Base-by-base conservation (phyloP, 2,113 vertebrate species). In the Scortum barcoo region DNA sequence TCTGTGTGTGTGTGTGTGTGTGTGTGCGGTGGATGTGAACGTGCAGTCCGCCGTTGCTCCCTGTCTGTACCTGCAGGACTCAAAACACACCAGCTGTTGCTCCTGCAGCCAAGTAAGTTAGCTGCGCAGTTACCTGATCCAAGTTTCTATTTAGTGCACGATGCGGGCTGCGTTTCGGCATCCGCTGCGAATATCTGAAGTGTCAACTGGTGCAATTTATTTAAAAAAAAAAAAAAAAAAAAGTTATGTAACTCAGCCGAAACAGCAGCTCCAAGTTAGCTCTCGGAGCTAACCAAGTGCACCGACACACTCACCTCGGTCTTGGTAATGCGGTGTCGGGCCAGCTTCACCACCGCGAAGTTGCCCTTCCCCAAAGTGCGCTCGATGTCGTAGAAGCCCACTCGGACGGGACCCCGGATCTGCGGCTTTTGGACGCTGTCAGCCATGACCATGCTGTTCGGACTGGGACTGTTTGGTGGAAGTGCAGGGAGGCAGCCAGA, bases 361-460 rank as follows among this genome's bases (percentile, higher is more conserved):
- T 97, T 98, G 84, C 98, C 97, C 93, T 99, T 98, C 89, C 98
- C 97, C 90, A 99, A 94, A 84, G 97, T 99, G 93, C 97, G 96
- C 94, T 99, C 98, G 94, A 99, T 97, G 91, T 98, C 97, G 95
- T 98, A 99, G 94, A 99, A 98, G 90, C 97, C 97, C 93, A 99
- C 97, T 88, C 97, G 96, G 91, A 98, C 97, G 73, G 97, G 97
- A 93, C 94, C 96, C 89, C 95, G 94, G 90, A 96, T 95, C 93
- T 94, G 95, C 95, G 96, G 94, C 92, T 94, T 96, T 86, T 96
- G 97, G 93, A 96, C 96, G 94, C 95, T 95, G 96, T 98, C 97
- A 96, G 97, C 97, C 97, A 99, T 97, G 95, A 99, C 97, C 97
- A 97, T 97, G 97, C 97, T 98, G 96, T 90, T 93, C 80, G 74